Evolutionary conservation across 2,113 vertebrate species (phyloP).

Genomic region (Rutilus rutilus): DNA sequence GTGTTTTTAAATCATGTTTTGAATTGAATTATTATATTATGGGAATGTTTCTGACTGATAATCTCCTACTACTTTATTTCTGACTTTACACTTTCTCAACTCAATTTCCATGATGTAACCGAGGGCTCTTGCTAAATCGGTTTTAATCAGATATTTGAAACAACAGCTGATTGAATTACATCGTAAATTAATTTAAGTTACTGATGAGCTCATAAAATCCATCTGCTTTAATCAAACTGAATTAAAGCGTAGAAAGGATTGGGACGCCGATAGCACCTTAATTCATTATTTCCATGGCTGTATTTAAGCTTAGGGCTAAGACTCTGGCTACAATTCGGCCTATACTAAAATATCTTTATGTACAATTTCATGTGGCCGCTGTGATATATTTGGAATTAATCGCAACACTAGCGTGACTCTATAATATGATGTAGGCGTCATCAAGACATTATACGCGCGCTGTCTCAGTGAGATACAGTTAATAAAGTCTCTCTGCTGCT

Average conservation of each 20-base stretch:
- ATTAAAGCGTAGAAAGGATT: constrained; percentile 40
- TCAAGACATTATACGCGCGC: not conserved
- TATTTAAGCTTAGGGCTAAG: not conserved
- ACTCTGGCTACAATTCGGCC: not conserved
- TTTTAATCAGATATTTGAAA: constrained; percentile 49
- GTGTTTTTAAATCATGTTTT: not conserved
- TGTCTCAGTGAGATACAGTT: not conserved
- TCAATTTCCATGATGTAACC: not conserved
- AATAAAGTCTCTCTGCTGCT: not conserved
- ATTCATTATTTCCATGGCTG: constrained; percentile 30
- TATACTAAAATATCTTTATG: constrained; percentile 1
- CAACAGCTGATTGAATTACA: constrained; percentile 49
- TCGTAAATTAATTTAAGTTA: constrained; percentile 48
- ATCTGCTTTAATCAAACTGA: constrained; percentile 52
- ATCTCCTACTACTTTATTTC: not conserved
- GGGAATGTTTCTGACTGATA: not conserved
- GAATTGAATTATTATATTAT: not conserved
- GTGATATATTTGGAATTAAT: not conserved
- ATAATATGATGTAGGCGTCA: constrained; percentile 11
- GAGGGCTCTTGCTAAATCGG: not conserved
- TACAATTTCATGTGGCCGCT: not conserved
- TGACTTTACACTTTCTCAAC: not conserved
- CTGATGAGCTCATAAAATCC: constrained; percentile 38
- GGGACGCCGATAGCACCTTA: constrained; percentile 27
- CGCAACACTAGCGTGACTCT: not conserved